These are phyloP conservation scores for Xestia ashworthii DNA, from an alignment of 2,888 invertebrate genomes.

Conservation along the genomic window DNA sequence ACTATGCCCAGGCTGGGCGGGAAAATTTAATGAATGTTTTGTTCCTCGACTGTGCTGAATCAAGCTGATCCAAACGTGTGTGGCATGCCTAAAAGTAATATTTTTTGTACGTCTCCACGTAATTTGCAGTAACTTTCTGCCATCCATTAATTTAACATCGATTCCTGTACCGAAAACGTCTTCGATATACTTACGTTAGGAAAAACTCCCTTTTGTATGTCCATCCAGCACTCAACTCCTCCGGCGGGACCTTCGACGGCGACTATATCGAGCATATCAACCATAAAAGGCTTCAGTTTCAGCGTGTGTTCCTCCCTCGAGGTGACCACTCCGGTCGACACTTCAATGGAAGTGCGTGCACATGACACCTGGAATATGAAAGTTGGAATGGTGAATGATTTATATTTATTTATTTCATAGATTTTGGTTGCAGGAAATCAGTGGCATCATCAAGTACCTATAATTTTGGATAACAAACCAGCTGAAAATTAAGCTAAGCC, in stretches of 20 bases:
- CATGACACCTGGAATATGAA: conserved; percentile 82
- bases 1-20: neutral
- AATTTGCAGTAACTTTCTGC: too few species aligned
- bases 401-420: too few species aligned
- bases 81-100: neutral
- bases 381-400: neutral
- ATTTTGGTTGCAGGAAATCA: neutral
- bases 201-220: conserved; percentile 93
- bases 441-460: neutral
- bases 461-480: neutral
- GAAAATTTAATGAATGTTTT: neutral
- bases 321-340: conserved; percentile 77
- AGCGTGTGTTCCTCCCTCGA: conserved; percentile 79
- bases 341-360: conserved; percentile 82
- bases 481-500: neutral
- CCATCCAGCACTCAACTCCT: conserved; percentile 94
- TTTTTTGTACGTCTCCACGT: neutral
- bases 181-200: conserved; percentile 89
- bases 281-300: conserved; percentile 92
- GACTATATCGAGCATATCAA: conserved; percentile 93
- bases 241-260: conserved; percentile 92
- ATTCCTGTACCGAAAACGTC: neutral
- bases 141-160: neutral
- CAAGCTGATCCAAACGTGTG: neutral
- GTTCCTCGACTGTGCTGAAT: neutral